Evolutionary conservation across 1,140 invertebrate species (phyloP).

Genomic region (Trissolcus basalis): DNA sequence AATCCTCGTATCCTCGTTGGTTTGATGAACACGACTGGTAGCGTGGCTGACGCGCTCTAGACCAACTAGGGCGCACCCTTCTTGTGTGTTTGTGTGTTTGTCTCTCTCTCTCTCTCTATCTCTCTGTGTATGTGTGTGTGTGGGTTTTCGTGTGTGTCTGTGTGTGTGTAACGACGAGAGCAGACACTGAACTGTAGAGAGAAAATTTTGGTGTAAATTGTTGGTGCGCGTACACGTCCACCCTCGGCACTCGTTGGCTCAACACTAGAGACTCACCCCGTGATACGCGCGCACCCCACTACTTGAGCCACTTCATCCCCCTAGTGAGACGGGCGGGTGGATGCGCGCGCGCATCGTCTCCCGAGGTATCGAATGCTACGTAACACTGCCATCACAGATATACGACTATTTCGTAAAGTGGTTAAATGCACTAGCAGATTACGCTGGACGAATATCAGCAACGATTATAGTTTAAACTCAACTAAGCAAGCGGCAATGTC

Average conservation of each 20-base stretch:
- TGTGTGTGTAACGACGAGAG: no score
- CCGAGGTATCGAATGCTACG: constrained; percentile 74
- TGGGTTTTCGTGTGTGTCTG: no score
- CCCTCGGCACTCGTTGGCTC: constrained; percentile 53
- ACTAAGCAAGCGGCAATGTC: constrained; percentile 34
- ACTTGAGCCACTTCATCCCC: constrained; percentile 50
- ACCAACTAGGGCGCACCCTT: constrained; percentile 73
- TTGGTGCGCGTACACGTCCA: constrained; percentile 52
- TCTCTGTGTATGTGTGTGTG: no score
- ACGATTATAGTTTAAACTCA: constrained; percentile 52
- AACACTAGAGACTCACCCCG: constrained; percentile 50
- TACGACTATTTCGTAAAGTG: constrained; percentile 74
- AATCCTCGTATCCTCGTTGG: no score
- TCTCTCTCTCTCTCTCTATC: no score
- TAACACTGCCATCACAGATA: constrained; percentile 68
- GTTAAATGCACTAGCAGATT: constrained; percentile 75
- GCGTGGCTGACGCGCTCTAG: constrained; percentile 39
- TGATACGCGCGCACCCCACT: constrained; percentile 43
- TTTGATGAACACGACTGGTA: no score
- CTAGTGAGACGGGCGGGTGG: constrained; percentile 16
- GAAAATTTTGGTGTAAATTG: no score
- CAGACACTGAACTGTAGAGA: no score
- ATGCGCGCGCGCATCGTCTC: constrained; percentile 59
- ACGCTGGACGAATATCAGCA: constrained; percentile 63
- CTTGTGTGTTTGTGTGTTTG: constrained; percentile 54